Evolutionary conservation across 2,888 invertebrate species (phyloP).

Genomic region (Stenichneumon culpator): DNA sequence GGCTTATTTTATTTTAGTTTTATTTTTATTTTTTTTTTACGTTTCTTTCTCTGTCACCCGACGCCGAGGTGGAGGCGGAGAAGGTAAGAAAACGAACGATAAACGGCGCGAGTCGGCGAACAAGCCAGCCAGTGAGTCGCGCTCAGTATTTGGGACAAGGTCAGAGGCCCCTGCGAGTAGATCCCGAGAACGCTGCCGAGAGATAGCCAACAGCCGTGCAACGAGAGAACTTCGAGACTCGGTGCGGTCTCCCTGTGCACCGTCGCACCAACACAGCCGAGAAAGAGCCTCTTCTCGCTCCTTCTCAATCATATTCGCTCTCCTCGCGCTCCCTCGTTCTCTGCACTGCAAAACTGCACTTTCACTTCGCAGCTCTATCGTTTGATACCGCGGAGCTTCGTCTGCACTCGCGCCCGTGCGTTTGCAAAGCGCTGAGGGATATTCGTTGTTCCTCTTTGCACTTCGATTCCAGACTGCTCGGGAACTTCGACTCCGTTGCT

Average conservation of each 20-base stretch:
- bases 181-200: conserved; percentile 76
- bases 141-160: conserved; percentile 85
- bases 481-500: background rate
- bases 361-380: conserved; percentile 78
- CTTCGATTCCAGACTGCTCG: background rate
- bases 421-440: conserved; percentile 24
- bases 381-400: conserved; percentile 68
- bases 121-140: conserved; percentile 77
- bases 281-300: conserved; percentile 25
- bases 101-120: conserved; percentile 75
- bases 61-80: conserved; percentile 48
- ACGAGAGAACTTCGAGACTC: conserved; percentile 68
- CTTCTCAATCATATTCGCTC: conserved; percentile 14
- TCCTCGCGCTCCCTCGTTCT: conserved; percentile 44
- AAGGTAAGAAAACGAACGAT: conserved; percentile 62
- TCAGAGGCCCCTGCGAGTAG: conserved; percentile 83
- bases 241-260: conserved; percentile 61
- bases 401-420: conserved; percentile 14
- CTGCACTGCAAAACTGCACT: conserved; percentile 80
- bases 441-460: conserved; percentile 5
- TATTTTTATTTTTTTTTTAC: conserved; percentile 17
- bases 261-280: conserved; percentile 54
- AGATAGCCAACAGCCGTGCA: conserved; percentile 70
- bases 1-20: conserved; percentile 4
- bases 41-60: conserved; percentile 34